phyloP scores from a whole-genome alignment of 2,888 invertebrate genomes.

The Pyrocoelia pectoralis region DNA sequence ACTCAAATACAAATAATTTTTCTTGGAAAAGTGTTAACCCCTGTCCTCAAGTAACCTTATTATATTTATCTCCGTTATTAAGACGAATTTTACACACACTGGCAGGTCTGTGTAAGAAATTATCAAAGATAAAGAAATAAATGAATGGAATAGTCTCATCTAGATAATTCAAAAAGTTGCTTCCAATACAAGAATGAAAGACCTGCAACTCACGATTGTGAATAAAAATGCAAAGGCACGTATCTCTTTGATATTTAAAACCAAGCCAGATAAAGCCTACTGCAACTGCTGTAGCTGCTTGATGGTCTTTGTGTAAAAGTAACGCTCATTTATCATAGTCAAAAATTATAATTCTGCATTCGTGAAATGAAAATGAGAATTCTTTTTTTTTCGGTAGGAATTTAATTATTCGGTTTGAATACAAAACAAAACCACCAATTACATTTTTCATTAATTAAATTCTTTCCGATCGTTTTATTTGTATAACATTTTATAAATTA shows the following conservation, averaged over 20 bases:
- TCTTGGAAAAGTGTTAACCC: no score
- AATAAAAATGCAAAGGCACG: constrained; percentile 26
- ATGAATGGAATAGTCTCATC: not conserved
- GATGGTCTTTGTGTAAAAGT: constrained; percentile 20
- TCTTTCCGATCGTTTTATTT: constrained; percentile 1
- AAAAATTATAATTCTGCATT: constrained; percentile 9
- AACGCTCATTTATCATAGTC: constrained; percentile 15
- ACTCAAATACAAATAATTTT: no score
- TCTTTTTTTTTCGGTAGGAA: not conserved
- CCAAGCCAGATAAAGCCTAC: constrained; percentile 27
- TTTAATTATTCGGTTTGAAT: not conserved
- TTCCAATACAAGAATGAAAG: constrained; percentile 17
- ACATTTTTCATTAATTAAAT: constrained; percentile 1
- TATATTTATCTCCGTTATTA: no score
- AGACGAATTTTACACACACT: no score
- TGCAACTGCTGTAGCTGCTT: constrained; percentile 16
- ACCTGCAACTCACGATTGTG: constrained; percentile 8
- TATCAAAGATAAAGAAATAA: not conserved
- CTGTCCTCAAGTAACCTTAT: no score
- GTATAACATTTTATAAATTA: not conserved
- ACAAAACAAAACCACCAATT: constrained; percentile 1
- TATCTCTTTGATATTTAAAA: constrained; percentile 34
- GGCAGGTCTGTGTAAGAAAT: not conserved
- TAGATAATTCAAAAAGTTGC: not conserved
- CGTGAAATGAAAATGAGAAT: not conserved